A percentile compares a stretch with the other conserved stretches of the same genome.
Evolutionary conservation across 2,113 vertebrate species (phyloP).

Genomic region (Equus quagga): DNA sequence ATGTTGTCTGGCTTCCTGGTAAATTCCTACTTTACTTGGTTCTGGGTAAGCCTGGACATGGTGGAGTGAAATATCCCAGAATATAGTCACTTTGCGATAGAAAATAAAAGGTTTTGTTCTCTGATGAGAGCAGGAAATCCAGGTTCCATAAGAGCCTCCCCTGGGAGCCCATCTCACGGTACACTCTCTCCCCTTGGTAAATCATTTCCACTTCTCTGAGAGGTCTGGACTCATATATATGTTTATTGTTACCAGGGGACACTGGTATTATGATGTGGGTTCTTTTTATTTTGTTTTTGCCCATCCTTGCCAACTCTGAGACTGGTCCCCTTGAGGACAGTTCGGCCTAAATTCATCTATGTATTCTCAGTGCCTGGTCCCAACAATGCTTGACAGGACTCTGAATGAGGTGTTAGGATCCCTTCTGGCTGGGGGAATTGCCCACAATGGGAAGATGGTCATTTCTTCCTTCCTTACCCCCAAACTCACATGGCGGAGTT

Average conservation of each 20-base stretch:
- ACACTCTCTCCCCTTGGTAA: not conserved
- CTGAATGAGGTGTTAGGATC: not conserved
- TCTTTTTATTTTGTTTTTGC: not conserved
- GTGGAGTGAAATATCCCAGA: not conserved
- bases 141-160: not conserved
- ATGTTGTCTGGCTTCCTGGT: not conserved
- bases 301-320: not conserved
- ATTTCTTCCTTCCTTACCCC: not conserved
- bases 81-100: not conserved
- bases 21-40: not conserved
- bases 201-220: not conserved
- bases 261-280: not conserved
- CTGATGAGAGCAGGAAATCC: not conserved
- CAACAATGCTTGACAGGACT: not conserved
- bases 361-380: not conserved
- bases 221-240: not conserved
- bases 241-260: not conserved
- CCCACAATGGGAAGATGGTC: not conserved
- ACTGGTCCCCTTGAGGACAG: not conserved
- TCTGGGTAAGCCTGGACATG: not conserved
- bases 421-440: not conserved
- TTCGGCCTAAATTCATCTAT: not conserved
- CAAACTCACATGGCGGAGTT: not conserved
- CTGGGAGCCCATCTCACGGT: not conserved
- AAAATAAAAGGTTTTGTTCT: slow-evolving; percentile 30